Conservation (phyloP, 2,113 vertebrate genomes). For the Percopsis transmontana region DNA sequence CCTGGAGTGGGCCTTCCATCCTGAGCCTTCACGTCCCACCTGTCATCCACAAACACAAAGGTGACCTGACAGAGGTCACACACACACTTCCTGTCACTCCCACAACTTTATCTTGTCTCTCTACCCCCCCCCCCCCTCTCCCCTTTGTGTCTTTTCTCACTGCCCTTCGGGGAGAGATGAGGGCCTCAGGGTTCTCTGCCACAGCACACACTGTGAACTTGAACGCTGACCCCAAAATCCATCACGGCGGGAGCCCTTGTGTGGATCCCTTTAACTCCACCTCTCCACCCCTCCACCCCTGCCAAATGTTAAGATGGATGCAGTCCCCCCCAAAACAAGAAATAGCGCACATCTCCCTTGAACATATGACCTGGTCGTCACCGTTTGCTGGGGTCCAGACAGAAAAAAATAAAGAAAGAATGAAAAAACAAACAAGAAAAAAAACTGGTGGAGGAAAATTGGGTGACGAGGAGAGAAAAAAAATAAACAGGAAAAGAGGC, state of each 20-base stretch:
- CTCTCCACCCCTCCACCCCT: background rate
- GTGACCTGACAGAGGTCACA: background rate
- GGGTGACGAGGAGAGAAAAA: background rate
- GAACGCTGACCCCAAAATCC: constrained; percentile 54
- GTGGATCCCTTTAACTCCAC: too few species aligned
- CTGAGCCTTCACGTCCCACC: background rate
- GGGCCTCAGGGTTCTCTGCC: constrained; percentile 52
- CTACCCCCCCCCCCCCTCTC: background rate
- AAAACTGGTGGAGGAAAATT: constrained; percentile 51
- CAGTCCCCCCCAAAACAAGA: background rate
- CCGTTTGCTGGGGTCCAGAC: background rate
- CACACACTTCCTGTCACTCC: background rate
- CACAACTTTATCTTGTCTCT: background rate
- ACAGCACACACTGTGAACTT: constrained; percentile 67
- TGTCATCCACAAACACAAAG: background rate
- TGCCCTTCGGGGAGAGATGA: constrained; percentile 56
- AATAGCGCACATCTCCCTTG: background rate
- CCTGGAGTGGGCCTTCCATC: background rate
- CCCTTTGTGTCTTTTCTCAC: constrained; percentile 40
- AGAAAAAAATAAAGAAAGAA: background rate
- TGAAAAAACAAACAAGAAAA: constrained; percentile 22
- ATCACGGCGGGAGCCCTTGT: constrained; percentile 46
- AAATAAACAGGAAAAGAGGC: background rate
- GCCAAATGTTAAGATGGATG: background rate
- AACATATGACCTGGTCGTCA: background rate